A percentile compares a stretch with the other conserved stretches of the same genome.
phyloP scores from a whole-genome alignment of 1,140 invertebrate species.

The Doryteuthis pealeii region DNA sequence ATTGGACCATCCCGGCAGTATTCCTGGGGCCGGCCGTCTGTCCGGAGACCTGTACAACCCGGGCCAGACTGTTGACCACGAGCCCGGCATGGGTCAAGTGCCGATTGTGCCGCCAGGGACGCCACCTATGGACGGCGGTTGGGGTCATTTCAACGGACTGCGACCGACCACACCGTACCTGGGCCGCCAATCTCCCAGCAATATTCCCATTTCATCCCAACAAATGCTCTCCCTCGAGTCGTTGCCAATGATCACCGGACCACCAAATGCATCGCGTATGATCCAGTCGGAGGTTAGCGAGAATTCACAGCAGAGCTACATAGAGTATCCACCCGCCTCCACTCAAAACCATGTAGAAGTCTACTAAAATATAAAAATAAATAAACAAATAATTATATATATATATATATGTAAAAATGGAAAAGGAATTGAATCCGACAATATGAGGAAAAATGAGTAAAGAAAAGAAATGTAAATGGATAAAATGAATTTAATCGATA shows the following conservation, averaged over 20 bases:
- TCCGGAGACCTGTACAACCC: slow-evolving; percentile 46
- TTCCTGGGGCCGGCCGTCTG: slow-evolving; percentile 35
- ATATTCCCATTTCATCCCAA: slow-evolving; percentile 31
- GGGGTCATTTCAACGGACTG: slow-evolving; percentile 39
- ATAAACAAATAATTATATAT: background rate
- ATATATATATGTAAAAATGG: too few relatives aligned
- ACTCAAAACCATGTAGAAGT: slow-evolving; percentile 57
- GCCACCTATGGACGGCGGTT: slow-evolving; percentile 45
- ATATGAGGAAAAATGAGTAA: too few relatives aligned
- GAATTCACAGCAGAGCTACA: slow-evolving; percentile 40
- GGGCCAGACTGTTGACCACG: slow-evolving; percentile 45
- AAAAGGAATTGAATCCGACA: too few relatives aligned
- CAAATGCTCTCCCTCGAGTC: slow-evolving; percentile 42
- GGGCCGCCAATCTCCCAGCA: slow-evolving; percentile 43
- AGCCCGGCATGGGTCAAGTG: slow-evolving; percentile 45
- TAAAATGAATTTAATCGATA: too few relatives aligned
- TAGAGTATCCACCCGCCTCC: slow-evolving; percentile 45
- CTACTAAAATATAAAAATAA: slow-evolving; percentile 34
- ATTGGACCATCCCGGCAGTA: slow-evolving; percentile 32
- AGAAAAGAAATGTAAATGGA: too few relatives aligned
- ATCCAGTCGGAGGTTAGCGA: slow-evolving; percentile 45
- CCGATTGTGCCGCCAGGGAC: slow-evolving; percentile 40
- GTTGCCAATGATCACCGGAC: slow-evolving; percentile 32
- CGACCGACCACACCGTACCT: slow-evolving; percentile 32
- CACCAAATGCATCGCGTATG: slow-evolving; percentile 35